Base-by-base conservation (phyloP, 2,113 vertebrate genomes). In the Dolichallabes microphthalmus region DNA sequence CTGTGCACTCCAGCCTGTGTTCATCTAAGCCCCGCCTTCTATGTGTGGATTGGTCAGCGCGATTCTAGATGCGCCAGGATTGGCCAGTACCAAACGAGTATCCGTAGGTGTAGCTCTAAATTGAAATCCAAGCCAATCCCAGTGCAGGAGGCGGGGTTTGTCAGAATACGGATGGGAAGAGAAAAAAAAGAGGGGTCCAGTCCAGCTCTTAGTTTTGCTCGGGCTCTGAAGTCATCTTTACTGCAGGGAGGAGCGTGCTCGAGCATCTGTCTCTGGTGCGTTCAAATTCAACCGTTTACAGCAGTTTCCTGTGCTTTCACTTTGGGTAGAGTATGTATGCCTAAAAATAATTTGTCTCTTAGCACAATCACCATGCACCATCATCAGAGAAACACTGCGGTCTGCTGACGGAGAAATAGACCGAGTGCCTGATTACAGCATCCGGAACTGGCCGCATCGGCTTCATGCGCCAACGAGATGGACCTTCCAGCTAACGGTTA, bases 201-300 rank as follows among this genome's bases (percentile, higher is more conserved):
- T 90, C 92, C 94, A 50, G 88, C 2, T 10, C 9, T 94, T 94
- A 32, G 66, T 57, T 11, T 10, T 20, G 52, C 89, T 91, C 90
- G 88, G 89, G 82, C 93, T 73, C 84, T 87, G 83, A 61, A 92
- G 86, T 90, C 85, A 68, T 85, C 90, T 94, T 60, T 94, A 94
- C 94, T 93, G 94, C 94, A 94, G 93, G 93, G 94, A 94, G 94
- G 94, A 95, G 94, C 93, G 88, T 91, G 86, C 45, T 80, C 88
- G 91, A 87, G 92, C 92, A 90, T 3, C 92, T 93, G 93, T 92
- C 92, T 91, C 87, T 91, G 58, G 89, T 88, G 93, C 92, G 90
- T 93, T 91, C 91, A 93, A 92, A 93, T 94, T 91, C 88, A 66
- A 86, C 77, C 92, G 76, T 90, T 88, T 92, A 89, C 93, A 91